Evolutionary conservation across 2,113 vertebrate genomes (phyloP), one percentile per base, ranked within the genome.

Genomic region (Peucedramus taeniatus): DNA sequence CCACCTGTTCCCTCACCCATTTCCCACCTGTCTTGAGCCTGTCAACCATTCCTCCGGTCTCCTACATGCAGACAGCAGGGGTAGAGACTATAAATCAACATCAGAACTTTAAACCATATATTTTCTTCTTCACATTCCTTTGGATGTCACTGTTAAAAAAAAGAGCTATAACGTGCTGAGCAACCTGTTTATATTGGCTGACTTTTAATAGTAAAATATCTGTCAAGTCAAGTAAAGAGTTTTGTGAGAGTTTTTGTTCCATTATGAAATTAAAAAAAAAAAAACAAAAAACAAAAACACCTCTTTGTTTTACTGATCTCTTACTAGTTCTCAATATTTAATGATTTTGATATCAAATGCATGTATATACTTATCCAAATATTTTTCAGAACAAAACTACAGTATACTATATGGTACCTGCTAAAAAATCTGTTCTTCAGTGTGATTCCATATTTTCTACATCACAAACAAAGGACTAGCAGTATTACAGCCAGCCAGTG

Each of bases 241-340:
- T 89, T 59, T 74, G 22, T 81, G 8, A 33, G 27, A 33, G 3
- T 28, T 40, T 54, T 44, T 45, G 26, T 33, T 89, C 33, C 10
- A 33, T 59, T 51, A 33, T 24, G 10, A 89, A 81, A 65, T 27
- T 1, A 40, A 37, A 53, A 53, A n/a, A 53, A n/a, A 35, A 18
- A 18, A 18, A 0, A 40, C 33, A 53, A 53, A n/a, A 53, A n/a
- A 35, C 15, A 18, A 18, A 0, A 39, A 9, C 3, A 16, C 8
- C 10, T 64, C 15, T 50, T 65, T 22, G 30, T n/a, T 74, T 82
- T 30, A 60, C 20, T 51, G 45, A 59, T 39, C 44, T 37, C 12
- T 45, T 74, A 33, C 15, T 39, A 39, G 8, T 37, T 44, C 6
- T 37, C 33, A 39, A 2, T 24, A 66, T 66, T 65, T 51, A 45